phyloP scores from a whole-genome alignment of 2,888 invertebrate genomes.

The Lepidochitona cinerea region DNA sequence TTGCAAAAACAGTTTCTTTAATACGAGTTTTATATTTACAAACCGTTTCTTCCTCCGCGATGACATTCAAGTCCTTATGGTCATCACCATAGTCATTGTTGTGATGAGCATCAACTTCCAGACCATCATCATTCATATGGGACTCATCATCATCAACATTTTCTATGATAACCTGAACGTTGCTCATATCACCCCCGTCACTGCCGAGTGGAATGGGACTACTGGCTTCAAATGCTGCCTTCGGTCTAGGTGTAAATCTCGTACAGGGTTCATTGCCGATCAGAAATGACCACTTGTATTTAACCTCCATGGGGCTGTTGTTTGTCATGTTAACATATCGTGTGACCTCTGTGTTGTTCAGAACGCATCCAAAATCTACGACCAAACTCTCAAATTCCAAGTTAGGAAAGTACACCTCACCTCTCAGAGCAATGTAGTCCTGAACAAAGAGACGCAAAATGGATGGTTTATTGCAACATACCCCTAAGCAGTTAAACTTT shows the following conservation, averaged over 20 bases:
- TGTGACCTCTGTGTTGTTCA: slow-evolving; percentile 72
- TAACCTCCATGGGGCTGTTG: slow-evolving; percentile 73
- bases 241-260: slow-evolving; percentile 36
- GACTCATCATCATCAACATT: background rate
- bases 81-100: no score
- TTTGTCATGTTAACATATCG: slow-evolving; percentile 74
- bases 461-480: no score
- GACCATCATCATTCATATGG: background rate
- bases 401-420: slow-evolving; percentile 81
- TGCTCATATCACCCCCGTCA: no score
- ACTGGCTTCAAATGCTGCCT: background rate
- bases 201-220: no score
- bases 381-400: slow-evolving; percentile 75
- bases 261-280: slow-evolving; percentile 61
- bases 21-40: background rate
- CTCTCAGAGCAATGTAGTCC: slow-evolving; percentile 78
- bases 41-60: slow-evolving; percentile 24
- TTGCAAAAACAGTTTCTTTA: background rate
- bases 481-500: no score
- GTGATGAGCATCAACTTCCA: background rate
- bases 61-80: slow-evolving; percentile 35
- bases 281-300: slow-evolving; percentile 71
- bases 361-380: slow-evolving; percentile 78
- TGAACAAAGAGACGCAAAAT: slow-evolving; percentile 62
- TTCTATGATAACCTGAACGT: no score